These are phyloP conservation scores for Pocillopora grandis DNA, from an alignment of 92 coral and sea anemone genomes.

Conservation along the genomic window DNA sequence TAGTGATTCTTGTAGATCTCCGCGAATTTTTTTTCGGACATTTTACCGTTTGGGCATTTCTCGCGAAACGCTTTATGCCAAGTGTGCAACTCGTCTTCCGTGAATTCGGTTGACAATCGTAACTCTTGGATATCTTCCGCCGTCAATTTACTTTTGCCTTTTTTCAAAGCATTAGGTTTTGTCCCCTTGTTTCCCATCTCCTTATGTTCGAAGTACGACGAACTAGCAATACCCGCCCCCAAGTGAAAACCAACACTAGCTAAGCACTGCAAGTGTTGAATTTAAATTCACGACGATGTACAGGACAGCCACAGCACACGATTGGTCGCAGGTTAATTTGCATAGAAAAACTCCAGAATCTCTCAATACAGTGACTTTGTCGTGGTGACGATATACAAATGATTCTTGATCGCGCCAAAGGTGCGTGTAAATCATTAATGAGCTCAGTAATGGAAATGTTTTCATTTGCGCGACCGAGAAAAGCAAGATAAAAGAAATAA, in stretches of 20 bases:
- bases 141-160: constrained; percentile 70
- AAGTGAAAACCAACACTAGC: constrained; percentile 2
- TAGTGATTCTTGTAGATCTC: constrained; percentile 90
- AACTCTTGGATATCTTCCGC: constrained; percentile 84
- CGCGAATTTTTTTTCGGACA: constrained; percentile 90
- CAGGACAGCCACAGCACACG: constrained; percentile 13
- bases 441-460: constrained; percentile 12
- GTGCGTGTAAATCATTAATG: constrained; percentile 34
- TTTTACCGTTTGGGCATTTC: constrained; percentile 92
- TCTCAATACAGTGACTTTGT: constrained; percentile 24
- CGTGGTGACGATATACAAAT: constrained; percentile 24
- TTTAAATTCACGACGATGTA: constrained; percentile 26
- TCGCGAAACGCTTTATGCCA: constrained; percentile 94
- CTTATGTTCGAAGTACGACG: neutral
- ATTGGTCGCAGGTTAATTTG: constrained; percentile 77
- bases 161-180: constrained; percentile 31
- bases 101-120: constrained; percentile 88
- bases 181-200: constrained; percentile 48
- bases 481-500: constrained; percentile 3
- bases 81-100: constrained; percentile 85
- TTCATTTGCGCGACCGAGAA: constrained; percentile 22
- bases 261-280: constrained; percentile 32
- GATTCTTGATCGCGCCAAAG: constrained; percentile 16
- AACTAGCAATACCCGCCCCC: constrained; percentile 28
- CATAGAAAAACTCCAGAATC: constrained; percentile 53